These are phyloP conservation scores for Crossaster papposus DNA, from an alignment of 53 echinoderm and acorn worm genomes.

Conservation along the genomic window DNA sequence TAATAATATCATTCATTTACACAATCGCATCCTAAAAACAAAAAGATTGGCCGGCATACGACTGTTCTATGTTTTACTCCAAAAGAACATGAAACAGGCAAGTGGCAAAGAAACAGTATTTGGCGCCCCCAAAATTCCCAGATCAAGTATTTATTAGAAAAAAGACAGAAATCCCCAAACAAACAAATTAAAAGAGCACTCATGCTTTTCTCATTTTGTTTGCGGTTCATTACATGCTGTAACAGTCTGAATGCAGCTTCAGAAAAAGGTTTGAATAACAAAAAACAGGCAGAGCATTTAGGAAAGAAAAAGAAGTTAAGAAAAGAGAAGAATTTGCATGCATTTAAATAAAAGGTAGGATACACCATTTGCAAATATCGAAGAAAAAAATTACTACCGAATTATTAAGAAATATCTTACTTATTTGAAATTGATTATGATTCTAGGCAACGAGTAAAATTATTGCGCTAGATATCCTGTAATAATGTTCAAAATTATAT, in stretches of 20 bases:
- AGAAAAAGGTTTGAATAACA: background rate
- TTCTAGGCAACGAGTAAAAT: no score
- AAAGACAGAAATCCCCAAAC: background rate
- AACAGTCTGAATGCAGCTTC: background rate
- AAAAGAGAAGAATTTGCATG: background rate
- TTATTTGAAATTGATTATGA: no score
- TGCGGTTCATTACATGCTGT: background rate
- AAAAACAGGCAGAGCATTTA: background rate
- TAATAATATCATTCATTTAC: background rate
- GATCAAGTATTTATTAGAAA: background rate
- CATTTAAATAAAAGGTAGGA: no score
- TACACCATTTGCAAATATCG: no score
- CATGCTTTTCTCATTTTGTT: background rate
- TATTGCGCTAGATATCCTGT: no score
- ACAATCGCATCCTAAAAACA: background rate
- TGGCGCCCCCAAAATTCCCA: background rate
- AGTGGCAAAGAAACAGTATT: background rate
- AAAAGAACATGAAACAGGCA: background rate
- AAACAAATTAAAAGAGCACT: background rate
- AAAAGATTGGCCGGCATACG: conserved; percentile 1
- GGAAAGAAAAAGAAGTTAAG: background rate
- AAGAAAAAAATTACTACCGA: no score
- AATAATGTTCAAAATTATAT: no score
- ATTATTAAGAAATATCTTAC: no score
- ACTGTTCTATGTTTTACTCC: background rate